Evolutionary conservation across 2,888 invertebrate species (phyloP), one percentile per base, ranked within the genome.

Genomic region (Ophion obscuratus): DNA sequence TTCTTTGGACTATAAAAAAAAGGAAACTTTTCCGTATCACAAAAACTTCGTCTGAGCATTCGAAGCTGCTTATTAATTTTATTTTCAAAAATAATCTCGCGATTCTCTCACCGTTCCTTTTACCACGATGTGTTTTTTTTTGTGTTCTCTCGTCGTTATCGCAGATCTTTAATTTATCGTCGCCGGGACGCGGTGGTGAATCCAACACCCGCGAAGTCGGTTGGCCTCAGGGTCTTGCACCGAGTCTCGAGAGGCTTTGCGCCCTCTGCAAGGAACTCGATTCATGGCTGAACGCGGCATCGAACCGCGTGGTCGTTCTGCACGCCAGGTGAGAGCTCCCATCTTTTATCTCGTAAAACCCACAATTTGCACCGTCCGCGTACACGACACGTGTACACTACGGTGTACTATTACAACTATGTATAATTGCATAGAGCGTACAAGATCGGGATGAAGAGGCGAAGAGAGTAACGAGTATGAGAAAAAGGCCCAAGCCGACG

Each of bases 261-360:
- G 97, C 97, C 88, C 96, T 98, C 83, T 99, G 98, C 95, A 98
- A 98, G 94, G 97, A 98, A 92, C 97, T 99, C 91, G 98, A 99
- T 95, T 97, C 97, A 91, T 99, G 98, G 98, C 95, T 98, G 76
- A 97, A 97, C 73, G 97, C 96, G 74, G 97, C 97, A 92, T 96
- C 97, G 27, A 97, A 97, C 94, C 96, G 98, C 92, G 97, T 98
- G 88, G 98, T 97, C 61, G 97, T 98, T 84, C 95, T 99, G 77
- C 97, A 98, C 92, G 97, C 98, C 90, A 97, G 97, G 97, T 97
- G 94, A 85, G 70, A 47, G 47, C 47, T 67, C 10, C 59, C 7
- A n/a, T 59, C 9, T 40, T 77, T 77, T 64, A n/a, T 47, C 47
- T 74, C 57, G 64, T 66, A 61, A 31, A 73, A 74, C 74, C 68